These are phyloP conservation scores for Cettia cetti DNA, from an alignment of 2,113 vertebrate species.

Conservation along the genomic window DNA sequence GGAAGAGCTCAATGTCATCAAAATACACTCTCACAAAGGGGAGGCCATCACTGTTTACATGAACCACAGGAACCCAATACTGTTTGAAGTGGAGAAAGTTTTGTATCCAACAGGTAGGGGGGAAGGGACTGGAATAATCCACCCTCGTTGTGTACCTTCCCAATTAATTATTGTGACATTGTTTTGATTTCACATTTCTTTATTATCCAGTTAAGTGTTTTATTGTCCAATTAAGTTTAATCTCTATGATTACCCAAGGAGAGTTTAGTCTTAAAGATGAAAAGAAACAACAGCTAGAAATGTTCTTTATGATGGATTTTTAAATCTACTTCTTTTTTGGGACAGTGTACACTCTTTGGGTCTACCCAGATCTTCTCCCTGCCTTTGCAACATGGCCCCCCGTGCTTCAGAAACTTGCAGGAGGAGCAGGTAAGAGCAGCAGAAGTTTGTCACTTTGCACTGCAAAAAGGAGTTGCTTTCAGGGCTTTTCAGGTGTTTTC, in stretches of 20 bases:
- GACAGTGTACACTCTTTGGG: conserved; percentile 90
- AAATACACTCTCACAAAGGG: conserved; percentile 87
- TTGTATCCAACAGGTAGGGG: conserved; percentile 90
- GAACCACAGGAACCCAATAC: conserved; percentile 84
- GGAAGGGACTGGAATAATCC: not conserved
- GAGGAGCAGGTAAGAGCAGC: conserved; percentile 87
- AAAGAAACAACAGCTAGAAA: not conserved
- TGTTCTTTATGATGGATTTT: not conserved
- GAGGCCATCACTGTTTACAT: conserved; percentile 84
- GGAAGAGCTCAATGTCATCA: conserved; percentile 89
- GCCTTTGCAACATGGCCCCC: conserved; percentile 87
- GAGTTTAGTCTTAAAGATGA: not conserved
- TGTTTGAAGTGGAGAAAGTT: conserved; percentile 88
- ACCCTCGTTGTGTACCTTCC: not conserved
- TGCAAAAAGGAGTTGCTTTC: not conserved
- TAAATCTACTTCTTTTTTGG: conserved; percentile 35
- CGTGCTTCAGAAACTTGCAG: conserved; percentile 87
- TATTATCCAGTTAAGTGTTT: not conserved
- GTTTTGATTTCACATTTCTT: not conserved
- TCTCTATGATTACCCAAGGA: not conserved
- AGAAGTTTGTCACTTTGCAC: not conserved
- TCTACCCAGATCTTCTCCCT: conserved; percentile 82
- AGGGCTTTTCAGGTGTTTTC: not conserved
- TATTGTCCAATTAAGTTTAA: not conserved
- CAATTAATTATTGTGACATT: not conserved